Evolutionary conservation across 2,797 vertebrate species (phyloP), one percentile per base, ranked within the genome.

Genomic region (Halcyon chelicuti): DNA sequence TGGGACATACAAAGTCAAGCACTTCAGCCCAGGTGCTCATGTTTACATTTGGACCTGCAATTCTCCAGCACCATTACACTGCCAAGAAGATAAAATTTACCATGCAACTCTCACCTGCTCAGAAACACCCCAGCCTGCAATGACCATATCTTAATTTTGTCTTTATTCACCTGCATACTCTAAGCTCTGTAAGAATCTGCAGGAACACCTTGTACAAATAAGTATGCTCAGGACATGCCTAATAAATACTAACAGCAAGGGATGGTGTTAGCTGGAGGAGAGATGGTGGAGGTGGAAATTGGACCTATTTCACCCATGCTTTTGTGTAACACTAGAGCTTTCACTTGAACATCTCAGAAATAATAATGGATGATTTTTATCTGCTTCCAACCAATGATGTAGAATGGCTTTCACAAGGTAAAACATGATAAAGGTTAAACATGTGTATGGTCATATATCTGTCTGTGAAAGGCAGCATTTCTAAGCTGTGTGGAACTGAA

Each of bases 301-400:
- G 2, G 12, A 40, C 2, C 3, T 51, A 11, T 47, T 22, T 77
- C 54, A 82, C 12, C 14, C 39, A 51, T 3, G 1, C 9, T 42
- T 26, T 54, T 49, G 39, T 70, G 19, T 54, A 76, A 82, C 5
- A 33, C 23, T 52, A 57, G 7, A 82, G 2, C 4, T 90, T 86
- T 79, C 39, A 19, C 8, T 26, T 74, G 46, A 82, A 90, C 89
- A 82, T 62, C 37, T 80, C 74, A 75, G 73, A 74, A 90, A 58
- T 17, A 4, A 13, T 49, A 57, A 54, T 19, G 37, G 23, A 39
- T 58, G 1, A 12, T n/a, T 73, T 87, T 74, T 52, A 9, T 33
- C 74, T 39, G 12, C 46, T 74, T 77, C 21, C 37, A 80, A 44
- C 7, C 1, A 1, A 1, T 9, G 23, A 46, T 5, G 14, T 9